Evolutionary conservation across 2,113 vertebrate species (phyloP).

Genomic region (Larimichthys polyactis): DNA sequence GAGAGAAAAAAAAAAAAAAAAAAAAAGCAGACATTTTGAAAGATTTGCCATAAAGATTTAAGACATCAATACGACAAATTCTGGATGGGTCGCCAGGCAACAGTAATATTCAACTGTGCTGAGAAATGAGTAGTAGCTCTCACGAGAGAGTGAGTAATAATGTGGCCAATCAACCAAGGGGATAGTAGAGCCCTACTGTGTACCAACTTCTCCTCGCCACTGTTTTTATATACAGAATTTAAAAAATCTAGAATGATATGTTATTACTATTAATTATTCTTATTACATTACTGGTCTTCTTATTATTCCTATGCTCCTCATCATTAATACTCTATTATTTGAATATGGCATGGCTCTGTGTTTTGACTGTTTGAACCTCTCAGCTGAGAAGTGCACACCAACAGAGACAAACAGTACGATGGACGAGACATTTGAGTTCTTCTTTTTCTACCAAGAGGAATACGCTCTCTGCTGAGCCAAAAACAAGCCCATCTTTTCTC

Average conservation of each 20-base stretch:
- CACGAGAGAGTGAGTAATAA: conserved; percentile 63
- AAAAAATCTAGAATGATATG: conserved; percentile 69
- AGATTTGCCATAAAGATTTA: conserved; percentile 5
- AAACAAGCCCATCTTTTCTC: conserved; percentile 64
- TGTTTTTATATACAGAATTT: conserved; percentile 76
- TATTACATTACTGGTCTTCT: conserved; percentile 77
- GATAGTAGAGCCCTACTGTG: conserved; percentile 70
- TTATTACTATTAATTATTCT: conserved; percentile 79
- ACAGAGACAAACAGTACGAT: conserved; percentile 51
- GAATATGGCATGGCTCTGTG: conserved; percentile 77
- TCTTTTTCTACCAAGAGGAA: conserved; percentile 73
- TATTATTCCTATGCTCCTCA: conserved; percentile 73
- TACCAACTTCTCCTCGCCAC: conserved; percentile 69
- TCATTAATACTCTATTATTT: conserved; percentile 73
- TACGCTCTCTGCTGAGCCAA: conserved; percentile 61
- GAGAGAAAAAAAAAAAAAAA: neutral
- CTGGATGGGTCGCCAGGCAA: conserved; percentile 71
- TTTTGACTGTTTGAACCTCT: conserved; percentile 73
- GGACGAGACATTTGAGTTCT: conserved; percentile 60
- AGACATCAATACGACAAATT: conserved; percentile 1
- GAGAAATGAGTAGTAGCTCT: conserved; percentile 73
- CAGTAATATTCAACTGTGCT: conserved; percentile 61
- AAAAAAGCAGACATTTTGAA: no score
- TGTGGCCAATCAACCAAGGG: conserved; percentile 78
- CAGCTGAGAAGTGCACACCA: conserved; percentile 47